Percentiles rank a stretch among this genome's conserved stretches.
phyloP scores from a whole-genome alignment of 2,797 vertebrate genomes.

The Setipinna tenuifilis region DNA sequence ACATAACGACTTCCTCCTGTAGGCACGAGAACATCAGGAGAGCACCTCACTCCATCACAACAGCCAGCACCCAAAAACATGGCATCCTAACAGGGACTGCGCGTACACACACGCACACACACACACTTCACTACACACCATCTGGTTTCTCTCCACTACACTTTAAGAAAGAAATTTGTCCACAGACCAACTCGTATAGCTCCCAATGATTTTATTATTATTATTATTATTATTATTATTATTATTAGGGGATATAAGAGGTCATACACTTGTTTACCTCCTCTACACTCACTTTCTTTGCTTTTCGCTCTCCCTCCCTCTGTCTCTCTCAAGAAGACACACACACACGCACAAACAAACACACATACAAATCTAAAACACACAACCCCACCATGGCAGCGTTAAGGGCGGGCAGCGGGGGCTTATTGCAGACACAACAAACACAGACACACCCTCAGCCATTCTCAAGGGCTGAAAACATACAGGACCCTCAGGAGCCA shows the following conservation, averaged over 20 bases:
- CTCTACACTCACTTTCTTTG: neutral
- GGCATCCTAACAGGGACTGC: too few relatives aligned
- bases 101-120: too few relatives aligned
- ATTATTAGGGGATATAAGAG: too few relatives aligned
- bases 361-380: neutral
- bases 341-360: neutral
- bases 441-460: neutral
- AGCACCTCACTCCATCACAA: neutral
- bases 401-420: neutral
- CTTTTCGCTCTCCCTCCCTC: neutral
- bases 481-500: neutral
- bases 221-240: too few relatives aligned
- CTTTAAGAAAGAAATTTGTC: too few relatives aligned
- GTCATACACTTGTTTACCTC: too few relatives aligned
- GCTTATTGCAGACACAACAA: neutral
- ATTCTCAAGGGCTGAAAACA: neutral
- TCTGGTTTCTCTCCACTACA: too few relatives aligned
- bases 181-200: too few relatives aligned
- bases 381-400: neutral
- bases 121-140: neutral
- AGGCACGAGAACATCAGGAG: neutral
- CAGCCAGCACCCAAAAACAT: neutral
- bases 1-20: neutral
- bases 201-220: too few relatives aligned
- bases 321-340: too few relatives aligned